Evolutionary conservation across 2,113 vertebrate genomes (phyloP), one percentile per base, ranked within the genome.

Genomic region (Forbesichthys papilliferus): DNA sequence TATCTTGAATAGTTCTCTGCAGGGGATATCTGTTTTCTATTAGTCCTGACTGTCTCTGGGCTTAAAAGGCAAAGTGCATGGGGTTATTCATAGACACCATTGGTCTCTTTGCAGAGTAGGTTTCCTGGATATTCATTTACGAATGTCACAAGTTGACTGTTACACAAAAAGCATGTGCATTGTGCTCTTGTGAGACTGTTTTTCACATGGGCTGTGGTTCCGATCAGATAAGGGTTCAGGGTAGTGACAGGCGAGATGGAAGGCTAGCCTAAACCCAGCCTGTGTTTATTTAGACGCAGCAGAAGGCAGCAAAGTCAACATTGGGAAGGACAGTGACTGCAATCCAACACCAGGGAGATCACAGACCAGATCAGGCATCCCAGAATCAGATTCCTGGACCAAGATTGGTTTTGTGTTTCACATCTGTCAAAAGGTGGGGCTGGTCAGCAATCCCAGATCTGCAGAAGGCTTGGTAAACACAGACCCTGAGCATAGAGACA

Each of bases 231-330:
- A 89, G 81, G 73, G 12, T 66, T 47, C 63, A 75, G 63, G 80
- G 73, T 75, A 77, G 79, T 84, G 76, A 84, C 78, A 84, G 77
- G 69, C 75, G 34, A 78, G 81, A 77, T 79, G 79, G 71, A 74
- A 69, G 69, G 76, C 75, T 61, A 77, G 79, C 77, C 83, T 78
- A 73, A 85, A 82, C 75, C 75, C 70, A 84, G 64, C 42, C 76
- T 18, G 47, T 89, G 88, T 89, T 89, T 87, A 84, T 87, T 89
- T 87, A 89, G 77, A 75, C 77, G 64, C 73, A 87, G 74, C 81
- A 83, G 80, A 69, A 78, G 78, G 75, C 81, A 78, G 75, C 53
- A 86, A 79, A 88, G 89, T 88, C 83, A 89, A 90, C 83, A 88
- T 34, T 70, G 56, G 69, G 79, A 73, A 70, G 74, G 78, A 81